Conservation (phyloP, 1,140 invertebrate species). For the Polypedilum vanderplanki region DNA sequence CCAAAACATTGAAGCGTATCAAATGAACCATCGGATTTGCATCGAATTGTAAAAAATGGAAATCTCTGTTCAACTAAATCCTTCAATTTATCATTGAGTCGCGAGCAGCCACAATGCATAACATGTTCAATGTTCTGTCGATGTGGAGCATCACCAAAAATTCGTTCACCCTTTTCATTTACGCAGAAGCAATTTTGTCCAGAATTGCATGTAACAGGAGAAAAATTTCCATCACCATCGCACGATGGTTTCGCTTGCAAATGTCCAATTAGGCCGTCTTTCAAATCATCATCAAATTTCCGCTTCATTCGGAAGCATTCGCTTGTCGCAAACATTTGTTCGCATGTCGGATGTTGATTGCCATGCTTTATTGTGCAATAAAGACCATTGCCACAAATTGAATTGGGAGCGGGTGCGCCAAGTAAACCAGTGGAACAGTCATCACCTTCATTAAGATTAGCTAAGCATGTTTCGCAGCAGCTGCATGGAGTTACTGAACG, state of each 20-base stretch:
- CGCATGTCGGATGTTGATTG: constrained; percentile 33
- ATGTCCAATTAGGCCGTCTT: constrained; percentile 38
- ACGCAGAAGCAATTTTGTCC: constrained; percentile 56
- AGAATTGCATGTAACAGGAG: constrained; percentile 48
- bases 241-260: constrained; percentile 47
- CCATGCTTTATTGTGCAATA: constrained; percentile 35
- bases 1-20: constrained; percentile 50
- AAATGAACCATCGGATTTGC: constrained; percentile 49
- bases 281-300: constrained; percentile 38
- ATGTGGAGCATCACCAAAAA: constrained; percentile 52
- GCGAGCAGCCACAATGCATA: constrained; percentile 52
- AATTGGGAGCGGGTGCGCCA: constrained; percentile 35
- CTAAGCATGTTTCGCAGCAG: constrained; percentile 29
- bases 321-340: constrained; percentile 33
- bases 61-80: constrained; percentile 34
- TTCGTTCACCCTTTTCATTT: constrained; percentile 48
- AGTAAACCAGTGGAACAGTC: constrained; percentile 41
- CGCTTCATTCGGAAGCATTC: constrained; percentile 38
- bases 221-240: constrained; percentile 49
- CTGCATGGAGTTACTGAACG: not conserved
- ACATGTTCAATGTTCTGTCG: constrained; percentile 41
- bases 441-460: constrained; percentile 38
- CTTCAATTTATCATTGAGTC: constrained; percentile 41
- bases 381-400: constrained; percentile 44
- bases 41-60: constrained; percentile 39